Base-by-base conservation (phyloP, 2,113 vertebrate species). In the Hucho hucho region DNA sequence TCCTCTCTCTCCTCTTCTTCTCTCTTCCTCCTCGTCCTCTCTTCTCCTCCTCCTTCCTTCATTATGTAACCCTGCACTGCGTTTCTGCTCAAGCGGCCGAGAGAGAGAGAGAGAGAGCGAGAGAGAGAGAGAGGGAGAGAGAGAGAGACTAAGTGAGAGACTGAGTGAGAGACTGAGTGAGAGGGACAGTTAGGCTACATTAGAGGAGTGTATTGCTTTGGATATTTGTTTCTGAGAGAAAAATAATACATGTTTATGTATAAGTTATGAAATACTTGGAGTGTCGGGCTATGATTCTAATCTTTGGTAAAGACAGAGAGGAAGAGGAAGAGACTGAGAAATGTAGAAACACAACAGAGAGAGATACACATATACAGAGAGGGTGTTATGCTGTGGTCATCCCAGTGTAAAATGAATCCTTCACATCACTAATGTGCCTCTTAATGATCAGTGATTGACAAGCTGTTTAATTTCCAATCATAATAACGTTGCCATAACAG, bases 41-140 rank as follows among this genome's bases (percentile, higher is more conserved):
- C 18, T 76, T 75, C 58, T 46, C 68, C 66, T 68, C 56, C 58
- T 80, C 64, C 74, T 81, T 4, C 37, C 9, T 43, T 43, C 37
- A 64, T 92, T 91, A 92, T 89, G 85, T 89, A 90, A 92, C 74
- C 20, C 80, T 83, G 84, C 84, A 83, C 81, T 84, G 82, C 78
- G 81, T 75, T 80, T 84, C 73, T 83, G 78, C 77, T 75, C 37
- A 65, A 77, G 80, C 80, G 74, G 81, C 83, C 28, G 79, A 85
- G 20, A 24, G 13, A 28, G 22, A 32, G 11, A 70, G 4, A 59
- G 4, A 58, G 4, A 20, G 22, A 56, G 6, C 56, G n/a, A 70
- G 4, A 47, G 22, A 18, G 1, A n/a, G 9, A 58, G 6, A 26
- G 22, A 49, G 46, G 6, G 5, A 6, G 1, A 1, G 29, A 32